Conservation (phyloP, 2,797 vertebrate species). For the Lagocephalus sceleratus region DNA sequence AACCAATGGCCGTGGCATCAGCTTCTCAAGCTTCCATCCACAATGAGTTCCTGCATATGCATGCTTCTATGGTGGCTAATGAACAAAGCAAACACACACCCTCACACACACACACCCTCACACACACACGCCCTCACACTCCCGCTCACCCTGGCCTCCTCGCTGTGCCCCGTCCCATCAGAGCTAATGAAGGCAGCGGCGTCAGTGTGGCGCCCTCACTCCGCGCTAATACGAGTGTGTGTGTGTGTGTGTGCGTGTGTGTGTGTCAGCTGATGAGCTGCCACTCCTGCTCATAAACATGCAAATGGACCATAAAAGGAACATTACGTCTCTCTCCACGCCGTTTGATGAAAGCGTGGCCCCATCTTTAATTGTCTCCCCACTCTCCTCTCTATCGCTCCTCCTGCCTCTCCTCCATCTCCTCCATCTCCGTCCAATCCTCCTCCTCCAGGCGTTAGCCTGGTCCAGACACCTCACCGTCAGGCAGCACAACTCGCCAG, state of each 20-base stretch:
- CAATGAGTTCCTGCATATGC: no score
- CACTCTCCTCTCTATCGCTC: constrained; percentile 9
- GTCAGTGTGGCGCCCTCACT: constrained; percentile 26
- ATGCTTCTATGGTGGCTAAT: neutral
- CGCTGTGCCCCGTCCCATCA: constrained; percentile 38
- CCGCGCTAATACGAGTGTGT: constrained; percentile 30
- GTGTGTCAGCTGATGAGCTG: constrained; percentile 23
- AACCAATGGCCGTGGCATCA: no score
- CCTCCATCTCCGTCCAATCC: neutral
- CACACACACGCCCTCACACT: constrained; percentile 3
- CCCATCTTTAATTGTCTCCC: constrained; percentile 10
- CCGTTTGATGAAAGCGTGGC: constrained; percentile 50
- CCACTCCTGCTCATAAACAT: constrained; percentile 60
- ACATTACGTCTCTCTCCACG: constrained; percentile 45
- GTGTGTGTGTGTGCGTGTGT: constrained; percentile 1
- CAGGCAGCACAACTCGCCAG: no score
- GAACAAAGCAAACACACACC: constrained; percentile 11
- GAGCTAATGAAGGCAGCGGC: constrained; percentile 47
- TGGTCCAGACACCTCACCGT: no score
- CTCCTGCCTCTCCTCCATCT: neutral
- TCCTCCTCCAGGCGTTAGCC: neutral
- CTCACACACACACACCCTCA: no score
- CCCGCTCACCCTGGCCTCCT: constrained; percentile 7
- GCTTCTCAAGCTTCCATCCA: no score
- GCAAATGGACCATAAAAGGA: constrained; percentile 58